Evolutionary conservation across 1,140 invertebrate genomes (phyloP), one percentile per base, ranked within the genome.

Genomic region (Armadillidium nasatum): DNA sequence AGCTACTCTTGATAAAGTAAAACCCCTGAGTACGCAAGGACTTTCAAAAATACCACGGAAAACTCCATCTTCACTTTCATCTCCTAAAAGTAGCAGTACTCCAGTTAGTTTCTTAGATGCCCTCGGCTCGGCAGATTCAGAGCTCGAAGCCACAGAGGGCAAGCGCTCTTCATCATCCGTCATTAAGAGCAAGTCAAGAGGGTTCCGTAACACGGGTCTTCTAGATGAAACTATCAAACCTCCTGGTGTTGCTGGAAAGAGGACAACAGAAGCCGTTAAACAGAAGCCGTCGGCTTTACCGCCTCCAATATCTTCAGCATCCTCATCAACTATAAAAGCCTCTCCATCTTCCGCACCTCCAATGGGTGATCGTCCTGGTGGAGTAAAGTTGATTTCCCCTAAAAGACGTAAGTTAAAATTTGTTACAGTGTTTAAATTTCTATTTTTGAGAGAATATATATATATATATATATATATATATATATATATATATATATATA

Each of bases 371-470:
- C 74, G 78, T 46, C 79, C 79, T 15, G 79, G 79, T 13, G 79
- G 79, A 50, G 75, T 78, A 13, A 80, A 80, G 68, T 74, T 80
- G 66, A 80, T 80, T 23, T 80, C 79, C 7, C 79, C 79, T 44
- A 80, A 80, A 69, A 71, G 79, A 74, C 79, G 79, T 80, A 76
- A 80, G 79, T 80, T 74, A 54, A 46, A 21, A 22, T 11, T 9
- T 15, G 46, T 50, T 50, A 9, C 46, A 50, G 15, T 15, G 46
- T 50, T 50, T 50, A n/a, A n/a, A n/a, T n/a, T n/a, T n/a, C n/a
- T n/a, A n/a, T n/a, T n/a, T n/a, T n/a, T n/a, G n/a, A n/a, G n/a
- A n/a, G n/a, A n/a, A n/a, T n/a, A n/a, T n/a, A n/a, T n/a, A n/a
- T n/a, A n/a, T n/a, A n/a, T n/a, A n/a, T n/a, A n/a, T n/a, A n/a